Percentiles rank a stretch among this genome's conserved stretches.
Evolutionary conservation across 2,113 vertebrate genomes (phyloP).

Genomic region (Bettongia penicillata): DNA sequence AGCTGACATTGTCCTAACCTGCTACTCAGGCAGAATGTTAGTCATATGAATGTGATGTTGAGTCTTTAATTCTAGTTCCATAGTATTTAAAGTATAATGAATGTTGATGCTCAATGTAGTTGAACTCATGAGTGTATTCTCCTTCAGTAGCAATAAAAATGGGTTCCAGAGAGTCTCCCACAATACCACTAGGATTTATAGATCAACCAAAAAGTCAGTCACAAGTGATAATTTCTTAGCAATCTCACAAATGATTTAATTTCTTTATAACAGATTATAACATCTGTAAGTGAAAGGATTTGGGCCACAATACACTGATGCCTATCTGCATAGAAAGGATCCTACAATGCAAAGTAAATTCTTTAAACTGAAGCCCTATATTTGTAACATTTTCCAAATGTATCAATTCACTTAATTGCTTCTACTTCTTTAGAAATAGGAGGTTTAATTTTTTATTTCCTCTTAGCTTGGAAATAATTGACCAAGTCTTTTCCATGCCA

Average conservation of each 20-base stretch:
- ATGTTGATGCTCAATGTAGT: conserved; percentile 16
- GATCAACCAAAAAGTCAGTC: conserved; percentile 11
- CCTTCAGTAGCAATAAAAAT: conserved; percentile 43
- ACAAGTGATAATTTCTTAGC: conserved; percentile 56
- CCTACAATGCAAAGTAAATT: conserved; percentile 38
- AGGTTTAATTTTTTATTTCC: conserved; percentile 58
- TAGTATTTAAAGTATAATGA: conserved; percentile 2
- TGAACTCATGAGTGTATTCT: conserved; percentile 39
- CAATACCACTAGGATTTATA: not conserved
- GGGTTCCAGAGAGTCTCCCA: not conserved
- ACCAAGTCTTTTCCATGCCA: not conserved
- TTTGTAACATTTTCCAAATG: conserved; percentile 38
- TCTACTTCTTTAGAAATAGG: conserved; percentile 10
- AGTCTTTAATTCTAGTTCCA: conserved; percentile 10
- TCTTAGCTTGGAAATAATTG: conserved; percentile 55
- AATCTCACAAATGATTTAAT: conserved; percentile 63
- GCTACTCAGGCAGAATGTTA: conserved; percentile 27
- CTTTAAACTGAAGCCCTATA: conserved; percentile 47
- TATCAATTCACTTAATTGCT: conserved; percentile 63
- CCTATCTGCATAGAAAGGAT: conserved; percentile 52
- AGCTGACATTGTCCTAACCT: not conserved
- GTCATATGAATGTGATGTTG: conserved; percentile 1
- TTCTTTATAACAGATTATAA: conserved; percentile 27
- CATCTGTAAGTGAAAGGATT: conserved; percentile 42
- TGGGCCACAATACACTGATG: conserved; percentile 47